Evolutionary conservation across 2,113 vertebrate genomes (phyloP), one percentile per base, ranked within the genome.

Genomic region (Coptodon rendalli): DNA sequence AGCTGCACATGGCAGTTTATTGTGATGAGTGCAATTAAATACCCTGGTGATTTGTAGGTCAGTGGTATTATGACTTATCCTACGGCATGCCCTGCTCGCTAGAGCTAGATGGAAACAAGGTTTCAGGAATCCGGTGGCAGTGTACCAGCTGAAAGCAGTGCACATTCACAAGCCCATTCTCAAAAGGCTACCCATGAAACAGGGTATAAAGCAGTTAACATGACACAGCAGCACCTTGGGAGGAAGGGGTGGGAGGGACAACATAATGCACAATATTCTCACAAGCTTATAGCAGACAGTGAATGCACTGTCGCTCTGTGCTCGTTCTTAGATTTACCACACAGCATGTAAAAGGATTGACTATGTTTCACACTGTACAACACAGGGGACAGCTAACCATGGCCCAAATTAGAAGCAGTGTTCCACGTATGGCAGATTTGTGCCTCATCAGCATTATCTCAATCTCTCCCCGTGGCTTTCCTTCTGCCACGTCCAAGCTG

Each of bases 1-100:
- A 94, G 90, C 93, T 89, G 87, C 85, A 84, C 88, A 89, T 89
- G 91, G 85, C 89, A 80, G 91, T 91, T 89, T 86, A 92, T 91
- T 92, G 89, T 87, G 87, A 94, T 93, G 93, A 93, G 90, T 93
- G 92, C 92, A 95, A 96, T 96, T 95, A 96, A 95, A 96, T 94
- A 93, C 90, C 85, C 86, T 22, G 9, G 73, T 89, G 91, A 89
- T 93, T 92, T 91, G 89, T 90, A 89, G 87, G 87, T 88, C 90
- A 89, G 88, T 10, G 81, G 92, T 89, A 94, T 94, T 94, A 94
- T 84, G 88, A 91, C 87, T 95, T 91, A 94, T 93, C 89, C 86
- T 66, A 84, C 78, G 81, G 84, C 80, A 66, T 76, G 80, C 61
- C 61, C 84, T 79, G 87, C 48, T 78, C 45, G 85, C 81, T 38